These are phyloP conservation scores for Saccostrea cuccullata DNA, from an alignment of 1,140 invertebrate species.

Conservation along the genomic window DNA sequence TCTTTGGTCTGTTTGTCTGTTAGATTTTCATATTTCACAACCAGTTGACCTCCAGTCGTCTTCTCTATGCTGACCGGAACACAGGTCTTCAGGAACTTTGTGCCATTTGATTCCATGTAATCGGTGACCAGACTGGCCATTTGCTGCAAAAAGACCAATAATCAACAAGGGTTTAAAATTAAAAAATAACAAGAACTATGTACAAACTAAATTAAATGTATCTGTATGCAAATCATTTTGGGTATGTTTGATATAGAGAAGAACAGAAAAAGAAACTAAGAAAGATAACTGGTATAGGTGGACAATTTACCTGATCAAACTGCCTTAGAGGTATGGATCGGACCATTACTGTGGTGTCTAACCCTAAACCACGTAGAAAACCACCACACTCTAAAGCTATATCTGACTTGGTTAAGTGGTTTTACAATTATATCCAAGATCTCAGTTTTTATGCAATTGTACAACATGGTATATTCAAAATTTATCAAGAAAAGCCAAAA, in stretches of 20 bases:
- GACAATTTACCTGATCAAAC: conserved; percentile 88
- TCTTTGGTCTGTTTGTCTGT: conserved; percentile 52
- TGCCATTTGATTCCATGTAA: conserved; percentile 89
- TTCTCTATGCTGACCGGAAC: conserved; percentile 85
- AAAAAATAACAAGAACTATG: not conserved
- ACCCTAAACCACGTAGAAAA: conserved; percentile 93
- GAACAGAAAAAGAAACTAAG: not conserved
- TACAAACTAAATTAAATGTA: not conserved
- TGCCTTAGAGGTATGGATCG: conserved; percentile 93
- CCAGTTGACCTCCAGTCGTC: conserved; percentile 85
- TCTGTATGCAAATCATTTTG: not conserved
- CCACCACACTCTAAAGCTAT: conserved; percentile 98
- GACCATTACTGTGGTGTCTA: conserved; percentile 91
- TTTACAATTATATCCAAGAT: not conserved
- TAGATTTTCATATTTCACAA: conserved; percentile 85
- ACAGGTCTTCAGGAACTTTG: conserved; percentile 89
- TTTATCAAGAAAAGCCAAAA: too few species aligned
- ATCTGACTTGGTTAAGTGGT: conserved; percentile 76
- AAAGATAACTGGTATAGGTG: not conserved
- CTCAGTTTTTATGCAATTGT: too few species aligned
- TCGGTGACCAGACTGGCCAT: conserved; percentile 90
- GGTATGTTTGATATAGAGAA: not conserved
- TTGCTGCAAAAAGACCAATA: conserved; percentile 80
- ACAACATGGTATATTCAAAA: too few species aligned
- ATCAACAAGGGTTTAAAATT: not conserved